A percentile compares a stretch with the other conserved stretches of the same genome.
Conservation (phyloP, 2,888 invertebrate genomes). For the Hipparchia semele region DNA sequence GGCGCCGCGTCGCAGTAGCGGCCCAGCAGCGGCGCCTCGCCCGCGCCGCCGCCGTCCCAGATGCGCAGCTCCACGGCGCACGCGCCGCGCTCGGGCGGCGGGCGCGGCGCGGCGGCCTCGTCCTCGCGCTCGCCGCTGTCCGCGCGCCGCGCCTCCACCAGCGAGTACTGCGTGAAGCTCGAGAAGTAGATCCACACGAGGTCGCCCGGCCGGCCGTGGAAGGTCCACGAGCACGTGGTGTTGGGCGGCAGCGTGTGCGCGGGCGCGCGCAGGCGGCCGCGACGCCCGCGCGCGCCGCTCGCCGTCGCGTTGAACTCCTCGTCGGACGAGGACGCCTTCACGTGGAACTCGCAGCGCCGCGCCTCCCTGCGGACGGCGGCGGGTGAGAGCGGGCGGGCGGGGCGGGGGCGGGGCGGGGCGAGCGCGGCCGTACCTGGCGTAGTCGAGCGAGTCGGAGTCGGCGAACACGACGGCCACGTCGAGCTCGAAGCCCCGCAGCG, state of each 20-base stretch:
- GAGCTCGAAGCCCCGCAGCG: constrained; percentile 91
- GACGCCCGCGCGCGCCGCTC: constrained; percentile 84
- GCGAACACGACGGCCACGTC: constrained; percentile 93
- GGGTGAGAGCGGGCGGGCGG: too few relatives aligned
- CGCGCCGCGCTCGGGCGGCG: constrained; percentile 43
- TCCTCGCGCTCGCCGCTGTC: constrained; percentile 82
- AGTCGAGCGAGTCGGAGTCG: constrained; percentile 93
- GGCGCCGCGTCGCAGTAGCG: constrained; percentile 90
- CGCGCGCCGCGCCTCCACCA: constrained; percentile 78
- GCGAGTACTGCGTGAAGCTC: constrained; percentile 91
- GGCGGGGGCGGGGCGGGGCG: neutral
- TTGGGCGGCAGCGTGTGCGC: constrained; percentile 93
- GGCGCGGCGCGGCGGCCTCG: constrained; percentile 44
- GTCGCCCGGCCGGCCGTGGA: constrained; percentile 90
- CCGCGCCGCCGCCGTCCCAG: constrained; percentile 88
- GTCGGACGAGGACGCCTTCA: constrained; percentile 88
- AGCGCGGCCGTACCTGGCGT: constrained; percentile 78
- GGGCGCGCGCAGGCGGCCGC: constrained; percentile 89
- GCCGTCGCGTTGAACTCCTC: constrained; percentile 67
- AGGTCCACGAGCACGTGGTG: constrained; percentile 93
- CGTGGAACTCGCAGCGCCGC: constrained; percentile 88
- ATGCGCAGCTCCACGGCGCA: constrained; percentile 89
- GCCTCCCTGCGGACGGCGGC: constrained; percentile 65
- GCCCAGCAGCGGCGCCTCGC: constrained; percentile 80
- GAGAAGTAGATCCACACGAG: constrained; percentile 94